Evolutionary conservation across 2,797 vertebrate species (phyloP), one percentile per base, ranked within the genome.

Genomic region (Phalanger gymnotis): DNA sequence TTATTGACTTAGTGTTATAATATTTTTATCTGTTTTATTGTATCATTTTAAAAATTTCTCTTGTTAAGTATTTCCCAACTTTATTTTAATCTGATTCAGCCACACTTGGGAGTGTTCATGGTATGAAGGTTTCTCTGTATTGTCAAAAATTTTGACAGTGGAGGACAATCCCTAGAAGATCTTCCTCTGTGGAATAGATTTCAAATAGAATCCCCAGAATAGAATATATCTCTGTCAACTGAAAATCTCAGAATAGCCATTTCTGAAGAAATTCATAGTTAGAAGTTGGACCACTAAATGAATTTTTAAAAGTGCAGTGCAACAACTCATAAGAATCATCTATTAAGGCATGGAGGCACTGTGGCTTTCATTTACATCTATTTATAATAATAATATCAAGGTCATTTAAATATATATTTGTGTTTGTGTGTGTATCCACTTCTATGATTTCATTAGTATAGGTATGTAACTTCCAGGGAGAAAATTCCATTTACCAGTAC

Each of bases 111-210:
- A 25, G 9, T 90, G 2, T 61, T 3, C 34, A 97, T 95, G 1
- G 22, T 96, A 95, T 96, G 94, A 94, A 58, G 31, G 7, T 25
- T 87, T 47, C 25, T 87, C 73, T 87, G 73, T 47, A 87, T 87
- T 87, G 40, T 87, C 73, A 87, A 87, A 40, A 87, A 87, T 47
- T 47, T 87, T 87, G 73, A 87, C 73, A 87, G 73, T 87, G 40
- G 66, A 87, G 40, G 22, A 87, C 40, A 47, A 87, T 87, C 22
- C 40, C 73, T 87, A 25, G 73, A 87, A 87, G 73, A 87, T 87
- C 22, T 87, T 87, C 3, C 73, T 51, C 73, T 87, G 73, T 47
- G 40, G 73, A 87, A 51, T 87, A 87, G 73, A 87, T 51, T 87
- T 51, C 73, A 87, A 87, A 87, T 51, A 87, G 40, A 87, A 51